Conservation (phyloP, 2,113 vertebrate genomes). For the Pseudopipra pipra region DNA sequence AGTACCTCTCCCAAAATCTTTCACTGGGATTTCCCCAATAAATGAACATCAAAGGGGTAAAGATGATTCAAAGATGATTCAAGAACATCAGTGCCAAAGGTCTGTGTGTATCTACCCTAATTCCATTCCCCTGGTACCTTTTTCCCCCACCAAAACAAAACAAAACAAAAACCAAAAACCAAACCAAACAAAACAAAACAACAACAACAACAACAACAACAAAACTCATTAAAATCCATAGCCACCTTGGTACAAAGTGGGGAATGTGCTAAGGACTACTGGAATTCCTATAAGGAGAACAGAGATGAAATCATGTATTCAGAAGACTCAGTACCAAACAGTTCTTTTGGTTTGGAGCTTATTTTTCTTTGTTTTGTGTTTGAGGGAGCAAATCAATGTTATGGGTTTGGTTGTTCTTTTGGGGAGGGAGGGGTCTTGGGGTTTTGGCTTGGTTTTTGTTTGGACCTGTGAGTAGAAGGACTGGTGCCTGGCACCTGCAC, state of each 20-base stretch:
- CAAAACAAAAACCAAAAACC: neutral
- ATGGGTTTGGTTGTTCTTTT: neutral
- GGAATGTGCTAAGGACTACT: neutral
- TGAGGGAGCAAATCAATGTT: accelerated
- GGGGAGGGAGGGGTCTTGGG: accelerated
- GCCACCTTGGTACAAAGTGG: neutral
- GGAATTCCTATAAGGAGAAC: neutral
- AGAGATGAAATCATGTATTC: accelerated
- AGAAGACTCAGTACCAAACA: neutral
- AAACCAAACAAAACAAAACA: too few species aligned
- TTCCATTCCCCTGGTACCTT: neutral
- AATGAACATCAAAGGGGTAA: neutral
- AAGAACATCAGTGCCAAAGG: neutral
- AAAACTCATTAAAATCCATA: neutral
- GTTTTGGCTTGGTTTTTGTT: accelerated
- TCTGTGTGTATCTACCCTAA: neutral
- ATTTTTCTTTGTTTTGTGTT: neutral
- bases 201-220: neutral
- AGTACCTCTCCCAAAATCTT: neutral
- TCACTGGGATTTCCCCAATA: neutral
- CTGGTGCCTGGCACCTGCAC: neutral
- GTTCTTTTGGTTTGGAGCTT: neutral
- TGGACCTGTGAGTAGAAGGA: neutral
- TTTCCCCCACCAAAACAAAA: neutral
- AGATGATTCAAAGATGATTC: neutral